These are phyloP conservation scores for Gymnogyps californianus DNA, from an alignment of 2,113 vertebrate genomes.

Conservation along the genomic window DNA sequence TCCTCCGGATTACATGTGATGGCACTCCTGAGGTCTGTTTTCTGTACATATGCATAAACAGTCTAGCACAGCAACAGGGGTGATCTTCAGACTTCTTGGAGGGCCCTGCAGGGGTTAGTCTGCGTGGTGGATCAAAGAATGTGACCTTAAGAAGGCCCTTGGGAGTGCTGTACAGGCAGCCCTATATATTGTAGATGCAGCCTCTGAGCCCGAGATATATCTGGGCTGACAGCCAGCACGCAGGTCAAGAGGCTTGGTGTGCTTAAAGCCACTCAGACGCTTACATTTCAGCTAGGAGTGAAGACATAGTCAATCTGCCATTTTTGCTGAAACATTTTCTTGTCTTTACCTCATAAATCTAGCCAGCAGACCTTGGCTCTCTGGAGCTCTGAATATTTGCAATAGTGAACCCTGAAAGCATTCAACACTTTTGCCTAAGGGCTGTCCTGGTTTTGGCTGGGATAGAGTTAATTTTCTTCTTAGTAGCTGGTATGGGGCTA, in stretches of 20 bases:
- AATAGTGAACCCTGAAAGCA: neutral
- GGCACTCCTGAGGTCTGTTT: neutral
- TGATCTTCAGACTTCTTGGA: neutral
- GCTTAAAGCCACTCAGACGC: neutral
- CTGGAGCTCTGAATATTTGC: neutral
- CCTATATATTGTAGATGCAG: neutral
- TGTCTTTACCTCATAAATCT: neutral
- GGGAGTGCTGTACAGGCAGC: neutral
- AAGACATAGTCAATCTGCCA: neutral
- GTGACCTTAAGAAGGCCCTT: neutral
- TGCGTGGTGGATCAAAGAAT: neutral
- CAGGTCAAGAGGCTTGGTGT: neutral
- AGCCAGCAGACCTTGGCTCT: neutral
- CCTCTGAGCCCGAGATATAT: neutral
- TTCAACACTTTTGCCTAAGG: neutral
- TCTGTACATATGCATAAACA: neutral
- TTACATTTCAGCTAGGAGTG: neutral
- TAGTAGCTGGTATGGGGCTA: too few species aligned
- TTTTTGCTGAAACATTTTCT: neutral
- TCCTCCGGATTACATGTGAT: neutral
- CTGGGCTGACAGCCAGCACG: neutral
- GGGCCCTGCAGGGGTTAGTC: neutral
- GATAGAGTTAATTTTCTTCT: too few species aligned
- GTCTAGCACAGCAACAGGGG: neutral
- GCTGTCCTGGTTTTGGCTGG: too few species aligned